Evolutionary conservation across 1,140 invertebrate species (phyloP).

Genomic region (Drosophila ogumai): DNA sequence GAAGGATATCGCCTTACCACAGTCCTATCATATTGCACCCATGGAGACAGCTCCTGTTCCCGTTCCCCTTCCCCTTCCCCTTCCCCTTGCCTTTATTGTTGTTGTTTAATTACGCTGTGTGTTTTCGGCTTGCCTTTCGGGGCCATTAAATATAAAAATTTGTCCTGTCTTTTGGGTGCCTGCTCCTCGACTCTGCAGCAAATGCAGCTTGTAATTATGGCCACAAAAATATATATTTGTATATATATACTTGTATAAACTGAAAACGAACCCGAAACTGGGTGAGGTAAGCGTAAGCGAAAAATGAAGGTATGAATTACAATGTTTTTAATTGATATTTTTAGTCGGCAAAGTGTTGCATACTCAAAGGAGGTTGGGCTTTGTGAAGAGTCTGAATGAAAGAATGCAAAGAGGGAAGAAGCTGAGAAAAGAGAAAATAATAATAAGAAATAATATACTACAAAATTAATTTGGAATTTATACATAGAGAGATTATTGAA

Average conservation of each 20-base stretch:
- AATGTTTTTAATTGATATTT: constrained; percentile 51
- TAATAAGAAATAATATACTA: too few relatives aligned
- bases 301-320: constrained; percentile 41
- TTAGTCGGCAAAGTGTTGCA: constrained; percentile 38
- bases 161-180: constrained; percentile 28
- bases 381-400: constrained; percentile 1
- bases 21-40: constrained; percentile 70
- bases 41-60: constrained; percentile 46
- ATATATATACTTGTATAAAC: neutral
- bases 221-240: constrained; percentile 1
- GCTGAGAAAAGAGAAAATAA: too few relatives aligned
- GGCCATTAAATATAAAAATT: constrained; percentile 49
- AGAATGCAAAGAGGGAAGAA: neutral
- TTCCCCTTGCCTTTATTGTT: constrained; percentile 32
- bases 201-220: constrained; percentile 67
- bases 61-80: neutral
- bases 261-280: constrained; percentile 40
- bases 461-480: too few relatives aligned
- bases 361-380: constrained; percentile 21
- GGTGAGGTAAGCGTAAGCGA: constrained; percentile 38
- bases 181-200: constrained; percentile 22
- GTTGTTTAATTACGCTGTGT: constrained; percentile 71
- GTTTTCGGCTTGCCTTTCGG: constrained; percentile 35
- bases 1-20: constrained; percentile 74
- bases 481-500: too few relatives aligned